phyloP scores from a whole-genome alignment of 2,113 vertebrate species.

The Rallus limicola region DNA sequence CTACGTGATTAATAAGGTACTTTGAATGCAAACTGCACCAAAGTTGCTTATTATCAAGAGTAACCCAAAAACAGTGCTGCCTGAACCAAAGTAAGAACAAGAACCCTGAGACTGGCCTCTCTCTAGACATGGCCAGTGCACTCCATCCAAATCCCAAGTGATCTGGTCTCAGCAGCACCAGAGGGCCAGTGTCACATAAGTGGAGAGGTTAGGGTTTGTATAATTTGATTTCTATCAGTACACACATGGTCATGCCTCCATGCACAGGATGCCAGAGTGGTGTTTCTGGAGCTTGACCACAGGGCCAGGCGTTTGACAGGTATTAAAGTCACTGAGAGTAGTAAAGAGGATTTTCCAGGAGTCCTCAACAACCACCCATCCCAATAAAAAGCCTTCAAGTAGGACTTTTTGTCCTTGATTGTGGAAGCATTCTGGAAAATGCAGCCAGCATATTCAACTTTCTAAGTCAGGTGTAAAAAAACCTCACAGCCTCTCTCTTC shows the following conservation, averaged over 20 bases:
- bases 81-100: not conserved
- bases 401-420: not conserved
- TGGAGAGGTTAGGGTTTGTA: not conserved
- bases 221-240: not conserved
- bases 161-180: not conserved
- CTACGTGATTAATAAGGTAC: not conserved
- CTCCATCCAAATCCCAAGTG: not conserved
- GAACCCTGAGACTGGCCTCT: not conserved
- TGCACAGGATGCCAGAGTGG: not conserved
- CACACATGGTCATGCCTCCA: not conserved
- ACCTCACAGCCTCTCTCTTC: not conserved
- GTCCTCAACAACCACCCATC: not conserved
- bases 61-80: not conserved
- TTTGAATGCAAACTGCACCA: not conserved
- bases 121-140: accelerated
- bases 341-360: not conserved
- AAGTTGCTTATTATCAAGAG: not conserved
- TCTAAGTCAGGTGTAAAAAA: not conserved
- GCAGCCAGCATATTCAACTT: not conserved
- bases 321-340: not conserved
- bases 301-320: not conserved
- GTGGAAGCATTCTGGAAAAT: not conserved
- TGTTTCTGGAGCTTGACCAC: not conserved
- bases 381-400: not conserved
- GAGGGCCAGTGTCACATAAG: accelerated